Percentiles rank a stretch among this genome's conserved stretches.
These are phyloP conservation scores for Drosophila sturtevanti DNA, from an alignment of 1,140 invertebrate genomes.

Conservation along the genomic window DNA sequence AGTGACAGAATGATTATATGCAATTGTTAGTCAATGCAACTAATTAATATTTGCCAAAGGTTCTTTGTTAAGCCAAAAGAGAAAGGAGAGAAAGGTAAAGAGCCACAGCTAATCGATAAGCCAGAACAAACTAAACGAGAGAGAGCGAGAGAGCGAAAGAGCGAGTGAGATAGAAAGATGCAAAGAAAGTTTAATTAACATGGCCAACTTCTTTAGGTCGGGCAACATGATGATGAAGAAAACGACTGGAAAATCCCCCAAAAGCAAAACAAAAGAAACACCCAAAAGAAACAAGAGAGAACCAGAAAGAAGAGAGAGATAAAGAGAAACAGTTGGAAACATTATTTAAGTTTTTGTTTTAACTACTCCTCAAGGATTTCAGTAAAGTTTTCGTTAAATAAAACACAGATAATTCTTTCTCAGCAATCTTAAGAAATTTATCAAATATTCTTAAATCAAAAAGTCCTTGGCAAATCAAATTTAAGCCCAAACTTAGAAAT, in stretches of 20 bases:
- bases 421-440: no score
- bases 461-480: no score
- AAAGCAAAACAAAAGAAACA: not conserved
- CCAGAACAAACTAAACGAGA: not conserved
- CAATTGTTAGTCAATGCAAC: conserved; percentile 78
- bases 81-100: not conserved
- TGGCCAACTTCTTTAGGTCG: conserved; percentile 54
- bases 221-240: not conserved
- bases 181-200: conserved; percentile 59
- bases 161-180: not conserved
- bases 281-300: not conserved
- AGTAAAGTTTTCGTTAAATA: no score
- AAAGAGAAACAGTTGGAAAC: no score
- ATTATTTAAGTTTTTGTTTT: no score
- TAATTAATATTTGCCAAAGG: conserved; percentile 61
- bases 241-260: conserved; percentile 17
- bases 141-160: not conserved
- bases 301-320: no score
- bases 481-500: no score
- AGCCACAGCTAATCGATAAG: conserved; percentile 60
- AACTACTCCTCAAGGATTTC: no score
- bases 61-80: not conserved
- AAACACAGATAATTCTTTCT: no score
- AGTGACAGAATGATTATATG: conserved; percentile 69
- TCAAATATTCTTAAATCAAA: no score